A percentile compares a stretch with the other conserved stretches of the same genome.
These are phyloP conservation scores for Polypterus senegalus DNA, from an alignment of 2,113 vertebrate genomes.

Conservation along the genomic window DNA sequence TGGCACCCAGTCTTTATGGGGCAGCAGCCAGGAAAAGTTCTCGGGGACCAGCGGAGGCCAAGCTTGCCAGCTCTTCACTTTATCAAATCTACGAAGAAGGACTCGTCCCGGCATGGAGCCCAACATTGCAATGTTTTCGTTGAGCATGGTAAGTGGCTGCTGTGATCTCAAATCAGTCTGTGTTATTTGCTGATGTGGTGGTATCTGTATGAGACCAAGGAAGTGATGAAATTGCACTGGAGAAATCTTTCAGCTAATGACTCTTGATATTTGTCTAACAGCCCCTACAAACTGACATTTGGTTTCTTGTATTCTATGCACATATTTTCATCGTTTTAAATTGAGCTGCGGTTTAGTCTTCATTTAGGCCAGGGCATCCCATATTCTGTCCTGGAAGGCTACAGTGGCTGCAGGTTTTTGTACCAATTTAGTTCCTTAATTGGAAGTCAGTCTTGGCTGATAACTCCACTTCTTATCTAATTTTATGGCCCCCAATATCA, in stretches of 20 bases:
- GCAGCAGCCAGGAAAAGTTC: constrained; percentile 97
- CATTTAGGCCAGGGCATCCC: too few species aligned
- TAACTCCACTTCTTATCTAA: too few species aligned
- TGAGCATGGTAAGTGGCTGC: constrained; percentile 77
- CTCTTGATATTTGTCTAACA: too few species aligned
- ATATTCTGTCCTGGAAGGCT: too few species aligned
- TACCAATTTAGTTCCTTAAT: too few species aligned
- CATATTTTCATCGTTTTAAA: too few species aligned
- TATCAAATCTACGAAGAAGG: constrained; percentile 80
- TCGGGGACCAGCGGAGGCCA: constrained; percentile 93
- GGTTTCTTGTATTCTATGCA: too few species aligned
- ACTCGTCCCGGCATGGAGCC: constrained; percentile 67
- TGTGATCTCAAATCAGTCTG: neutral
- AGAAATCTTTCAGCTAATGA: neutral
- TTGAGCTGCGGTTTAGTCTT: too few species aligned
- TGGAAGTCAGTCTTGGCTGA: too few species aligned
- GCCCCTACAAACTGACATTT: too few species aligned
- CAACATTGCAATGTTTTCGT: constrained; percentile 82
- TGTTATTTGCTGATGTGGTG: neutral
- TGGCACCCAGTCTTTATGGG: constrained; percentile 81
- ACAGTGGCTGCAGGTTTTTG: too few species aligned
- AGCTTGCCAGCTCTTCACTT: constrained; percentile 87
- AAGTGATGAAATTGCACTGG: constrained; percentile 1
- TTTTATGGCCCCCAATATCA: too few species aligned
- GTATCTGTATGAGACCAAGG: neutral